These are phyloP conservation scores for Paramuricea clavata DNA, from an alignment of 92 coral and sea anemone genomes.

Conservation along the genomic window DNA sequence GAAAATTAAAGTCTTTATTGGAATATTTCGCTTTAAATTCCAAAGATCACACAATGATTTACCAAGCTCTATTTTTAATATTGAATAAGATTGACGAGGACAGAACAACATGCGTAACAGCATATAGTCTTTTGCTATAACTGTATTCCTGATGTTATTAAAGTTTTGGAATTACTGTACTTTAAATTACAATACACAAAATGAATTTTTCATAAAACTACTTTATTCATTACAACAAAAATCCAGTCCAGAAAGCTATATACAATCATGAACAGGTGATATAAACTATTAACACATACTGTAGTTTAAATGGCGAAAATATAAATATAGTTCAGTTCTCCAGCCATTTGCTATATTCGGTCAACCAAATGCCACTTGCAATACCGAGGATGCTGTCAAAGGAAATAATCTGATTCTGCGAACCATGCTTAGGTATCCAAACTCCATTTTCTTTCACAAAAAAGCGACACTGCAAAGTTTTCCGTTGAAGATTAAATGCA, in stretches of 20 bases:
- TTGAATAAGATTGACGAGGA: no score
- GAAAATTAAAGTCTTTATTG: constrained; percentile 5
- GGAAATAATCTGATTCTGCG: constrained; percentile 68
- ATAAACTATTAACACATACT: neutral
- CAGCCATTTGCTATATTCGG: constrained; percentile 58
- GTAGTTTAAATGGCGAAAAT: neutral
- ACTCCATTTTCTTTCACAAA: constrained; percentile 59
- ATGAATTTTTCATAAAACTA: no score
- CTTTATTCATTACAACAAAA: neutral
- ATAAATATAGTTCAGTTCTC: constrained; percentile 41
- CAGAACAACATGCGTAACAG: no score
- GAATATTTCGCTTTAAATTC: no score
- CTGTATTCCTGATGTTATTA: neutral
- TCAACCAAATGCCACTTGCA: constrained; percentile 71
- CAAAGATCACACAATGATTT: no score
- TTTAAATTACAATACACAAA: no score
- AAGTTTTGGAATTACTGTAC: neutral
- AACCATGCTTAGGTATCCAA: constrained; percentile 74
- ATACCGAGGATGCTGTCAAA: constrained; percentile 70
- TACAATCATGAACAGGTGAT: neutral
- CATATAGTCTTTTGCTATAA: neutral
- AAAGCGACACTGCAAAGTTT: constrained; percentile 60
- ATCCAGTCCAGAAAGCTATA: neutral
- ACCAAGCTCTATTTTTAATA: no score
- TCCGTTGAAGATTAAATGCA: constrained; percentile 43